Evolutionary conservation across 2,113 vertebrate species (phyloP), one percentile per base, ranked within the genome.

Genomic region (Paedocypris sp.): DNA sequence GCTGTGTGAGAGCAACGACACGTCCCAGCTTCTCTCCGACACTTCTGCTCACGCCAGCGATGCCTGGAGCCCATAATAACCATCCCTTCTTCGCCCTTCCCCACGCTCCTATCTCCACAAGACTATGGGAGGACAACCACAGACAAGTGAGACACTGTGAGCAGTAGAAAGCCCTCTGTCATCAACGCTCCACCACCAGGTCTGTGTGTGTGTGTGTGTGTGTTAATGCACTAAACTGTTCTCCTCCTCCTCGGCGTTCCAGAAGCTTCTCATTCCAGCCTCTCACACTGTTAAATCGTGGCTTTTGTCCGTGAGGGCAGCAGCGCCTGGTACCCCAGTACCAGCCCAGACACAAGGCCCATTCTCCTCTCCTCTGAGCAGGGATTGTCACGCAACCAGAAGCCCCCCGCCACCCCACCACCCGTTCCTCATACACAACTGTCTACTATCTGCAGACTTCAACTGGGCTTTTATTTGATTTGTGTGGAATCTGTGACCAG

Each of bases 101-200:
- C 59, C 29, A 42, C 63, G 29, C 60, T 29, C 32, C 62, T 35
- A 48, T 47, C 35, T 33, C 58, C 62, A 49, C 36, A n/a, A 48
- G 49, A 49, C 63, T 62, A 53, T 56, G 58, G 73, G 75, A n/a
- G n/a, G 76, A 67, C 56, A 68, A 68, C 57, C 38, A 71, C 73
- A 80, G 75, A 86, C 83, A 85, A 83, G 77, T 73, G 62, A 73
- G 62, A 68, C 76, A 80, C 81, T 86, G 82, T 86, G 69, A 71
- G 47, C 39, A 67, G 39, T 69, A 83, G 81, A 82, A 59, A 82
- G 79, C 69, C 75, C 79, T 80, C 82, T 83, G 80, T 85, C 79
- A 83, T 72, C 71, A 36, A 64, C 69, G 50, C 61, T 38, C 50
- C 32, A 71, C 74, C 65, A 75, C 56, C 73, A 68, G 62, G 62